Base-by-base conservation (phyloP, 2,113 vertebrate genomes). In the Jacana jacana region DNA sequence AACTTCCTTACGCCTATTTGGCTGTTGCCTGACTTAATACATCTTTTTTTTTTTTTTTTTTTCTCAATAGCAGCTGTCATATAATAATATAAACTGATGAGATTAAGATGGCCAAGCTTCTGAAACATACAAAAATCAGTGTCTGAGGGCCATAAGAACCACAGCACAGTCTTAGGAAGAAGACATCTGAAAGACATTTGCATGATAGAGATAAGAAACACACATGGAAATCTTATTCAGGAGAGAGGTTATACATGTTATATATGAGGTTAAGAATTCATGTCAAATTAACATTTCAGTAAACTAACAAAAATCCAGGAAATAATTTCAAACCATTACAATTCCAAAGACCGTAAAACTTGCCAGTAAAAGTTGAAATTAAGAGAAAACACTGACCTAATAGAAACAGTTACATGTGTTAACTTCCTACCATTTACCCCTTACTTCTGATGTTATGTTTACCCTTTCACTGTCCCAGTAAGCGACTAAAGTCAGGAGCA, bases 101-200 rank as follows among this genome's bases (percentile, higher is more conserved):
- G 17, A 49, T 78, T 69, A 69, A 88, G 39, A 68, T 51, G 9
- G 10, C 19, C 13, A 82, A 23, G 33, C 4, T 92, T 88, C 42
- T 89, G 9, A 6, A 20, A 27, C 33, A 79, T 14, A 22, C 8
- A 73, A 52, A 65, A n/a, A 77, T 13, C 2, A 1, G 22, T 48
- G 8, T 58, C 37, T 81, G 27, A 28, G 13, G 61, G 18, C 7
- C 28, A 0, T 46, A 58, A 87, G 40, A 61, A 49, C 44, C 70
- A 57, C 42, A 88, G 7, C 40, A 55, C 5, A 31, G 35, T 27
- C 24, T 27, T 66, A 63, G 27, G 31, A 86, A 61, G 44, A 33
- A 68, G 8, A 42, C 0, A 0, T 35, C 18, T 0, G 3, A 83
- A 90, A 69, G 25, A 22, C 3, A 20, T 52, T 27, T 2, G 46